Evolutionary conservation across 2,888 invertebrate species (phyloP).

Genomic region (Rosalia funebris): DNA sequence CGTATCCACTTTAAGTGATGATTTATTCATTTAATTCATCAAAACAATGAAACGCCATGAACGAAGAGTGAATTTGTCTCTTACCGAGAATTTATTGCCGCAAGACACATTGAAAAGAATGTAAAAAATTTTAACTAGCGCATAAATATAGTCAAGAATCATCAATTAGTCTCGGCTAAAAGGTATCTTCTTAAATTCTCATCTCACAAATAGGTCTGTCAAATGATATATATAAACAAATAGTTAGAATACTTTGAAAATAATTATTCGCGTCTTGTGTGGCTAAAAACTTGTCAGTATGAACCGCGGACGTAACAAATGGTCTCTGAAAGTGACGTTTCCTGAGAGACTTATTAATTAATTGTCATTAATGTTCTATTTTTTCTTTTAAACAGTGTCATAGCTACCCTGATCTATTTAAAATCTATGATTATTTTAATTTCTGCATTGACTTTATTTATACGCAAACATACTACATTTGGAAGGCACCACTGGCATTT

Average conservation of each 20-base stretch:
- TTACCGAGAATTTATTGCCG: conserved; percentile 30
- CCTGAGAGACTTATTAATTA: conserved; percentile 5
- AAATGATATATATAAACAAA: conserved; percentile 37
- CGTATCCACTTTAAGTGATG: too few relatives aligned
- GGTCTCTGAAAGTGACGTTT: conserved; percentile 1
- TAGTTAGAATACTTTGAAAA: conserved; percentile 37
- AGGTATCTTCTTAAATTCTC: conserved; percentile 37
- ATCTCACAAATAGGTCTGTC: conserved; percentile 48
- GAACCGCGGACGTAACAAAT: conserved; percentile 15
- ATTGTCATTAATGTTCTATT: conserved; percentile 14
- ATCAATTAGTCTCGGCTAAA: conserved; percentile 41
- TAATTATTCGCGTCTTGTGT: conserved; percentile 35
- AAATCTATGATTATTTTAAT: too few relatives aligned
- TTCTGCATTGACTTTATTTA: too few relatives aligned
- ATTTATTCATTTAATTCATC: too few relatives aligned
- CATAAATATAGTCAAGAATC: conserved; percentile 46
- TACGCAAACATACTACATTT: too few relatives aligned
- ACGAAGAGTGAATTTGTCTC: conserved; percentile 11
- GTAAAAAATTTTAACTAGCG: conserved; percentile 44
- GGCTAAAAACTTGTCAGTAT: conserved; percentile 10
- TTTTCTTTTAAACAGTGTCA: background rate
- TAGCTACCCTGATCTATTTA: too few relatives aligned
- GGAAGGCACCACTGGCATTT: too few relatives aligned
- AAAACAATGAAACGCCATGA: conserved; percentile 2
- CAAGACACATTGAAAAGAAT: conserved; percentile 35